phyloP scores from a whole-genome alignment of 2,797 vertebrate genomes.

The Oreochromis mossambicus region DNA sequence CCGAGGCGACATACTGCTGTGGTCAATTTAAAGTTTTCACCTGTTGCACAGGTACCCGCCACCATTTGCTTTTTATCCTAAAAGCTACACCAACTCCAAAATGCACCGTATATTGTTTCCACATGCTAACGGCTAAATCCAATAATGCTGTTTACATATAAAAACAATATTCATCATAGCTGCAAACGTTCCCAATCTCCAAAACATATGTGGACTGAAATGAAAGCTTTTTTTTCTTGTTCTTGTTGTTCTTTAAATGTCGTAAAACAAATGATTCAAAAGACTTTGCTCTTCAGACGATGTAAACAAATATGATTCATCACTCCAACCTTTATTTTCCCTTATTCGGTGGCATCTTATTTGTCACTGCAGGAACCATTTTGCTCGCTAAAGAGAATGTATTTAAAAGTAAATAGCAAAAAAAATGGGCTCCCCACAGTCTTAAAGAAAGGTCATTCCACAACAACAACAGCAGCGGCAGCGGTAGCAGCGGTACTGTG shows the following conservation, averaged over 20 bases:
- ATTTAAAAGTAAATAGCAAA: background rate
- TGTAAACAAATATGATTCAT: background rate
- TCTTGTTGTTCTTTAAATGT: background rate
- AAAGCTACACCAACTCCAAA: background rate
- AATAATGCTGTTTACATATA: background rate
- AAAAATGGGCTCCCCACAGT: background rate
- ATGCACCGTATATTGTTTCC: background rate
- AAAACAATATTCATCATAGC: background rate
- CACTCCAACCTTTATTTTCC: background rate
- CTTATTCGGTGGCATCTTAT: background rate
- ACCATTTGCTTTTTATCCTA: background rate
- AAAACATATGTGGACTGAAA: background rate
- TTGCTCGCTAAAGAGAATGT: background rate
- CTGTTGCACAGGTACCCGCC: background rate
- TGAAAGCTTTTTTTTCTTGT: background rate
- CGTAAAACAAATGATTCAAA: background rate
- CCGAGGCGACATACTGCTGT: background rate
- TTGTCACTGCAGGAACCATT: background rate
- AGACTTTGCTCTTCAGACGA: background rate
- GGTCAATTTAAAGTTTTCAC: background rate
- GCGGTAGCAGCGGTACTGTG: background rate
- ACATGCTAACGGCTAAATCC: background rate
- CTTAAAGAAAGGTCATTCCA: background rate
- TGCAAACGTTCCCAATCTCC: background rate
- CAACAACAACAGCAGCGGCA: background rate